phyloP scores from a whole-genome alignment of 2,797 vertebrate species.

The Crocidura indochinensis region DNA sequence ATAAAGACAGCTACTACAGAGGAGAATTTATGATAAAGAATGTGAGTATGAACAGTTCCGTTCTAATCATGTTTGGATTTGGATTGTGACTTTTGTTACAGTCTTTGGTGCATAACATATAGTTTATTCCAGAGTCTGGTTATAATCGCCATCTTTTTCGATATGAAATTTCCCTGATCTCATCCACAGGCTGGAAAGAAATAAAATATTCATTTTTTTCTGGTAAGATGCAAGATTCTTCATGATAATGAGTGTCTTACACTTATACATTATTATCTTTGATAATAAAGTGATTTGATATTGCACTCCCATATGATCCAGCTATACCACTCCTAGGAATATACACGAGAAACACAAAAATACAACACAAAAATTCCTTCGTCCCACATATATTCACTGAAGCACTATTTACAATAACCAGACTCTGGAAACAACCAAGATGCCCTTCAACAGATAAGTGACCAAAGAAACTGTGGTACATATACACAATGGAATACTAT shows the following conservation, averaged over 20 bases:
- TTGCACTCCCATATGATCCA: no score
- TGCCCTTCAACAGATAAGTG: no score
- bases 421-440: no score
- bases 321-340: no score
- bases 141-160: slow-evolving; percentile 20
- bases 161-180: not conserved
- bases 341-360: no score
- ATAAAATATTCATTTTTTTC: slow-evolving; percentile 4
- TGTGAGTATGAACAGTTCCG: not conserved
- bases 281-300: slow-evolving; percentile 37
- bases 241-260: not conserved
- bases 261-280: slow-evolving; percentile 6
- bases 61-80: not conserved
- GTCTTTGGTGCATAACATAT: not conserved
- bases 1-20: not conserved
- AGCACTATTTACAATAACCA: no score
- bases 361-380: no score
- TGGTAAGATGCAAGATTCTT: slow-evolving; percentile 5
- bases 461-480: no score
- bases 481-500: no score
- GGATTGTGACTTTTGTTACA: not conserved
- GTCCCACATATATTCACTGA: no score
- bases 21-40: slow-evolving; percentile 24
- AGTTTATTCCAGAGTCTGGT: slow-evolving; percentile 40
- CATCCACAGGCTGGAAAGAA: slow-evolving; percentile 40